Conservation (phyloP, 1,140 invertebrate genomes). For the Trachelipus rathkii region DNA sequence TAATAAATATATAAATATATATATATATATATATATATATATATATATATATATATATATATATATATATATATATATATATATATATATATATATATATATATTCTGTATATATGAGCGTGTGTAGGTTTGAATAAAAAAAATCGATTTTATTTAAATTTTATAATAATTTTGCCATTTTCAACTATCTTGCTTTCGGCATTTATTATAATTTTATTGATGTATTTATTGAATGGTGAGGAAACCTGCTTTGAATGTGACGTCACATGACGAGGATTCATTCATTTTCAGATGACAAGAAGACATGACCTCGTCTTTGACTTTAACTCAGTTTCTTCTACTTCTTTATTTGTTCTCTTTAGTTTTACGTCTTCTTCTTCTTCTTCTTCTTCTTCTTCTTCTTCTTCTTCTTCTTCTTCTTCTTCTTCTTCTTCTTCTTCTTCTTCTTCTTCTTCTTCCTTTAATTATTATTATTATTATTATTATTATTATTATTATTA, state of each 20-base stretch:
- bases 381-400: not conserved
- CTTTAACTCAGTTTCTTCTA: not conserved
- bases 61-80: slow-evolving; percentile 21
- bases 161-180: too few species aligned
- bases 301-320: too few species aligned
- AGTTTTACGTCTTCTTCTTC: too few species aligned
- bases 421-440: not conserved
- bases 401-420: not conserved
- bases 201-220: too few species aligned
- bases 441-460: not conserved
- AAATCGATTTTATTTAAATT: too few species aligned
- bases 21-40: slow-evolving; percentile 13
- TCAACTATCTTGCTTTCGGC: too few species aligned
- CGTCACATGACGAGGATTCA: too few species aligned
- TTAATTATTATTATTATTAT: not conserved
- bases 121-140: too few species aligned
- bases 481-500: not conserved
- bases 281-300: too few species aligned
- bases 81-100: slow-evolving; percentile 1
- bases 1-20: not conserved
- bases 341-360: too few species aligned
- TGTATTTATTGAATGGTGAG: too few species aligned
- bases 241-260: too few species aligned
- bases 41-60: slow-evolving; percentile 22
- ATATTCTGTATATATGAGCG: not conserved